Evolutionary conservation across 1,140 invertebrate species (phyloP).

Genomic region (Philotrypesis tridentata): DNA sequence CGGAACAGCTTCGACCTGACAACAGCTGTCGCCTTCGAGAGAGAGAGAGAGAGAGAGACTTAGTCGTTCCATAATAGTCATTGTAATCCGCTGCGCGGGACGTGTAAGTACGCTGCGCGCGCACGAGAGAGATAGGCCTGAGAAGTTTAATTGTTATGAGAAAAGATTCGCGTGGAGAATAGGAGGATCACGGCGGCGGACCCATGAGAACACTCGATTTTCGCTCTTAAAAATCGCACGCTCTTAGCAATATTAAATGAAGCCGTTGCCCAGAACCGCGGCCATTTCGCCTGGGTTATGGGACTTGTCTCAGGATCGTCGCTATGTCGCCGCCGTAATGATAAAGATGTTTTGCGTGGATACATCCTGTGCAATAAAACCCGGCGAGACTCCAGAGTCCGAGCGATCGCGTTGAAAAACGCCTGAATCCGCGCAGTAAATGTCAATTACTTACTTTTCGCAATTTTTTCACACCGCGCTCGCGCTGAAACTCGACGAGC

Average conservation of each 20-base stretch:
- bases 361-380: constrained; percentile 25
- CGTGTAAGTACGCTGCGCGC: neutral
- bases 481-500: neutral
- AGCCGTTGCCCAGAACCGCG: constrained; percentile 3
- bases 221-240: constrained; percentile 6
- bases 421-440: neutral
- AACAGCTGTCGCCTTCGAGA: constrained; percentile 38
- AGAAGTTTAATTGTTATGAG: constrained; percentile 46
- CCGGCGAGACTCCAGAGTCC: neutral
- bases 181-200: neutral
- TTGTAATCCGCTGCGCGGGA: neutral
- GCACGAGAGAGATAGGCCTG: too few species aligned
- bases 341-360: constrained; percentile 37
- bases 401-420: neutral
- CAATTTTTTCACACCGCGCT: neutral
- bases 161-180: constrained; percentile 10
- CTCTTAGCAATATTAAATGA: constrained; percentile 30
- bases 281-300: constrained; percentile 29
- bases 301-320: neutral
- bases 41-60: too few species aligned
- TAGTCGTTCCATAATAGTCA: neutral
- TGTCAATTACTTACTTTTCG: constrained; percentile 1
- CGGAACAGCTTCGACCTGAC: constrained; percentile 56
- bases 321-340: neutral
- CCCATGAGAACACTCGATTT: constrained; percentile 38